phyloP scores from a whole-genome alignment of 2,888 invertebrate species.

The Drosophila parthenogenetica region DNA sequence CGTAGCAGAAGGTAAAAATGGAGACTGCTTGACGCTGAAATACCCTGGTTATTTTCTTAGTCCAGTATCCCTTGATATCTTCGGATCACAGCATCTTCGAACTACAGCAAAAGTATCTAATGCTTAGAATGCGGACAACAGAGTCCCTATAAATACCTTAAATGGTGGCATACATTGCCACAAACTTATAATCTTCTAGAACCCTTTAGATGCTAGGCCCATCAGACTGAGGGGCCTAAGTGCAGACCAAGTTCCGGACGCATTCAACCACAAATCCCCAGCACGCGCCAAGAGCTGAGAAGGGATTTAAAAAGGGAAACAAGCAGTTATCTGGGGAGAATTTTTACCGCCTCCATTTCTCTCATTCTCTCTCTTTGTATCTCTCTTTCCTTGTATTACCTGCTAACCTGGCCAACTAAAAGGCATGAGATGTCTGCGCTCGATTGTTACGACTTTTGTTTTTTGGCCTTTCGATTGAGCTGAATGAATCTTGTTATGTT shows the following conservation, averaged over 20 bases:
- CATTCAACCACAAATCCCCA: conserved; percentile 67
- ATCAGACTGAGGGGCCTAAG: conserved; percentile 1
- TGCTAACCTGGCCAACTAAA: conserved; percentile 16
- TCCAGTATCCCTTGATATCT: too few relatives aligned
- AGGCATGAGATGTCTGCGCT: conserved; percentile 16
- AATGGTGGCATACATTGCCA: background rate
- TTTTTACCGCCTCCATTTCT: background rate
- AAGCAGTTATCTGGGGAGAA: background rate
- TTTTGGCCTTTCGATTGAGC: conserved; percentile 17
- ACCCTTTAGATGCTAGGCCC: background rate
- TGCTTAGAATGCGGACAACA: too few relatives aligned
- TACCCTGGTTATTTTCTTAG: too few relatives aligned
- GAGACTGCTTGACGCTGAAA: too few relatives aligned
- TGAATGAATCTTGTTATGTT: background rate
- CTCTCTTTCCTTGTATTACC: conserved; percentile 1
- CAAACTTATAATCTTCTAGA: background rate
- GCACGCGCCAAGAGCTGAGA: conserved; percentile 51
- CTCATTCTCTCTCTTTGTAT: background rate
- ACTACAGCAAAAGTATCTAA: too few relatives aligned
- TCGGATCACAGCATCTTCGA: too few relatives aligned
- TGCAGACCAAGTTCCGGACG: conserved; percentile 11
- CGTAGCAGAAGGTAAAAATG: background rate
- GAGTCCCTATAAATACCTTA: background rate
- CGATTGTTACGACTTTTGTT: conserved; percentile 31
- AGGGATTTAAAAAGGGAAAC: conserved; percentile 7